A percentile compares a stretch with the other conserved stretches of the same genome.
phyloP scores from a whole-genome alignment of 2,797 vertebrate genomes.

The Cygnus olor region DNA sequence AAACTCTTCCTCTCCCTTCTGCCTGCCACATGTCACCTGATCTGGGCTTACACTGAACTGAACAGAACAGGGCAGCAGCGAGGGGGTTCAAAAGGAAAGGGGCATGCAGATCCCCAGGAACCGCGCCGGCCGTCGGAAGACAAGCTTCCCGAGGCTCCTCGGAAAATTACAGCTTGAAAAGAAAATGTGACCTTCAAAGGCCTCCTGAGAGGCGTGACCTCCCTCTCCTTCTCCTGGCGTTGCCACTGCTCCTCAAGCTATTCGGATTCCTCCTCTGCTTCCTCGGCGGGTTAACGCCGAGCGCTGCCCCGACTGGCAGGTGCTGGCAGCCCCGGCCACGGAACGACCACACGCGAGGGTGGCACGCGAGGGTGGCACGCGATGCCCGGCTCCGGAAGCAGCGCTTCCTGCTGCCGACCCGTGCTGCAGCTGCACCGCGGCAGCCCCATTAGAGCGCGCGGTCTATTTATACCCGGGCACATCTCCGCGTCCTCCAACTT shows the following conservation, averaged over 20 bases:
- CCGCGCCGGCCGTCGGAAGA: rapidly evolving
- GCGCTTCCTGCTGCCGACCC: too few relatives aligned
- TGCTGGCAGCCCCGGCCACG: too few relatives aligned
- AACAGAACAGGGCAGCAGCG: not conserved
- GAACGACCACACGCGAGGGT: not conserved
- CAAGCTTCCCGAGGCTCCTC: not conserved
- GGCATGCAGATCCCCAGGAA: rapidly evolving
- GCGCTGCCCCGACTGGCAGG: too few relatives aligned
- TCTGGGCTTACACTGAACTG: rapidly evolving
- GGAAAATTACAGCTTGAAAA: not conserved
- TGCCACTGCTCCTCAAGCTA: not conserved
- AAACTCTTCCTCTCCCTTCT: not conserved
- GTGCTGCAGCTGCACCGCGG: not conserved
- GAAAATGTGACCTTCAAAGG: not conserved
- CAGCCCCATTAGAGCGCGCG: rapidly evolving
- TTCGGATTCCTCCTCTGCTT: not conserved
- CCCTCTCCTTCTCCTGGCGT: not conserved
- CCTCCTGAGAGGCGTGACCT: rapidly evolving
- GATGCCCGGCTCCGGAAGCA: not conserved
- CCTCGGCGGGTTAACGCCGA: rapidly evolving
- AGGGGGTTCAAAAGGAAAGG: not conserved
- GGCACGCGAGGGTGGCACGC: not conserved
- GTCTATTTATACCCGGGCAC: not conserved
- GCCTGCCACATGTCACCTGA: not conserved
- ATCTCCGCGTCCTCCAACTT: not conserved